Base-by-base conservation (phyloP, 2,797 vertebrate genomes). In the Alectoris magna region DNA sequence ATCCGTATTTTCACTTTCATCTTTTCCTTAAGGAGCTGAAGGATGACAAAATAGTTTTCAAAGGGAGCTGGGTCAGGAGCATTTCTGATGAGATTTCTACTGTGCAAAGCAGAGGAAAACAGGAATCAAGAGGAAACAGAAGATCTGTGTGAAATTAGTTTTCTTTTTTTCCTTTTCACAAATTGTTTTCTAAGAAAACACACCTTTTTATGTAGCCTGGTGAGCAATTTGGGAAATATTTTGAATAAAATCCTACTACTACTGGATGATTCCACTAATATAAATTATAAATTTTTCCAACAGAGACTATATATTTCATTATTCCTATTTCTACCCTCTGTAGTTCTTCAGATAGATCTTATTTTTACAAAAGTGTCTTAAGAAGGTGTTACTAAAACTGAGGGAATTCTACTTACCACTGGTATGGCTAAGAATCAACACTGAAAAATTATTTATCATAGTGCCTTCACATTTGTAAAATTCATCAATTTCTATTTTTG, bases 41-140 rank as follows among this genome's bases (percentile, higher is more conserved):
- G 84, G 78, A 96, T 94, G 87, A 97, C 93, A 98, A 97, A 98
- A 96, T 38, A 95, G 84, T 96, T 97, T 98, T 98, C 96, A 97
- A 96, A 98, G 93, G 78, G 74, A 96, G 85, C 74, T 85, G 34
- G 89, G 92, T 97, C 95, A 96, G 84, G 87, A 93, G 95, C 93
- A 72, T 96, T 95, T 96, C 88, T 97, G 91, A 96, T 92, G 88
- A 96, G 94, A 95, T 95, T 95, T 97, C 83, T 91, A 55, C 53
- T 81, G 85, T 75, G 88, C 84, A 96, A 95, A 97, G 91, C 71
- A 94, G 51, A 96, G 72, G 56, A 96, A 96, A 97, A 91, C 81
- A 94, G 91, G 78, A 97, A 96, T 95, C 86, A 96, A 96, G 87
- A 91, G 31, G 74, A 95, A 93, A 90, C 39, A 95, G 96, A 96